Percentiles rank a stretch among this genome's conserved stretches.
phyloP scores from a whole-genome alignment of 2,797 vertebrate genomes.

The Falco rusticolus region DNA sequence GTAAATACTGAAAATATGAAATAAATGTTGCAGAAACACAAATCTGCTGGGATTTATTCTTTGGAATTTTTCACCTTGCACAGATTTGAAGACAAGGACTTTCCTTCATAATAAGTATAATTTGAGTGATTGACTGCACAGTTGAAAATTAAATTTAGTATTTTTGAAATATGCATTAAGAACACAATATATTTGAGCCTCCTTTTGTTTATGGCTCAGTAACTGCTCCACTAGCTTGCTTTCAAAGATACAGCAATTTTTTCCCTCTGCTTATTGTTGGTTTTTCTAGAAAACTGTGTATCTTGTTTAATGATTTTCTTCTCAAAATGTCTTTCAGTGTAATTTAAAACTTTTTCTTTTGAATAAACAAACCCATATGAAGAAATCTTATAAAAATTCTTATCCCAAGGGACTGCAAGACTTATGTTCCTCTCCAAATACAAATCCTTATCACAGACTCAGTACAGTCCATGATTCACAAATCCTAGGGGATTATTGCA shows the following conservation, averaged over 20 bases:
- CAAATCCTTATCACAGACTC: background rate
- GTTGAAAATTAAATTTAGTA: slow-evolving; percentile 7
- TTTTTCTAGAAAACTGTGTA: background rate
- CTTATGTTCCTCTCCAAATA: background rate
- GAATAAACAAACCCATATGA: background rate
- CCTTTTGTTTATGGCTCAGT: slow-evolving; percentile 16
- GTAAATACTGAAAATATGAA: slow-evolving; percentile 7
- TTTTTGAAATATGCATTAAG: slow-evolving; percentile 30
- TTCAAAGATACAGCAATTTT: background rate
- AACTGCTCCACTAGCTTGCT: background rate
- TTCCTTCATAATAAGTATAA: background rate
- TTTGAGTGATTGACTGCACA: background rate
- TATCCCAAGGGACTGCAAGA: background rate
- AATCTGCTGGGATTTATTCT: background rate
- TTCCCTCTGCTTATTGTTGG: background rate
- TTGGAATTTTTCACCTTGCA: slow-evolving; percentile 24
- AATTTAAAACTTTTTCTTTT: background rate
- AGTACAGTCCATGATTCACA: background rate
- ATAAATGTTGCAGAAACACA: slow-evolving; percentile 26
- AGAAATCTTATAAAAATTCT: background rate
- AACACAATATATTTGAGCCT: background rate
- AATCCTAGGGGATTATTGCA: background rate
- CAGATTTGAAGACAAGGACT: background rate
- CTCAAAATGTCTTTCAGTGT: background rate
- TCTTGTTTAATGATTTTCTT: background rate